These are phyloP conservation scores for Sphaerophoria rueppellii DNA, from an alignment of 2,888 invertebrate species.

Conservation along the genomic window DNA sequence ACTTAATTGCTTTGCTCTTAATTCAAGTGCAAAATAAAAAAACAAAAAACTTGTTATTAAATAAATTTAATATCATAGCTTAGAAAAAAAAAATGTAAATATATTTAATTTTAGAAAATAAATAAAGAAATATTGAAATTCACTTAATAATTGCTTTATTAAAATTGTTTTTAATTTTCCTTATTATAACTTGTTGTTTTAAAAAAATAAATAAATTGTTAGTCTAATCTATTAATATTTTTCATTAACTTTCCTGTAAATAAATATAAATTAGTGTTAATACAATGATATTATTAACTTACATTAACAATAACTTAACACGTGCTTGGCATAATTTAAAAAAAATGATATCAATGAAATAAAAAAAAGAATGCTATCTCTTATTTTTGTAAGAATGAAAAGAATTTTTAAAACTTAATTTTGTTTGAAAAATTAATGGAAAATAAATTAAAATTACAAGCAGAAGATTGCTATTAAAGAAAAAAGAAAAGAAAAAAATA, in stretches of 20 bases:
- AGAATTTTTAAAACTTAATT: constrained; percentile 47
- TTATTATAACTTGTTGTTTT: constrained; percentile 10
- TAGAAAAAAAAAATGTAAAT: constrained; percentile 58
- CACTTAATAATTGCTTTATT: constrained; percentile 1
- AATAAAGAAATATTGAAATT: neutral
- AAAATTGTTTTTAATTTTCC: constrained; percentile 18
- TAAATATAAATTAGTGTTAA: constrained; percentile 54
- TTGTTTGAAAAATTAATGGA: constrained; percentile 33
- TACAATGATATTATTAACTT: constrained; percentile 45
- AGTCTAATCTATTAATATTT: constrained; percentile 50
- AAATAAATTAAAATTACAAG: constrained; percentile 2
- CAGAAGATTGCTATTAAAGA: constrained; percentile 56
- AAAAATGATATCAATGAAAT: constrained; percentile 22
- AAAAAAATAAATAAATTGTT: neutral
- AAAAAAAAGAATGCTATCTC: constrained; percentile 21
- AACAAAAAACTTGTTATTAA: constrained; percentile 62
- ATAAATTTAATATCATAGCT: constrained; percentile 43
- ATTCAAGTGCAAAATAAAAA: neutral
- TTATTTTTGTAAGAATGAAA: constrained; percentile 56
- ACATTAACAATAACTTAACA: constrained; percentile 55
- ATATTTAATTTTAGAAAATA: constrained; percentile 35
- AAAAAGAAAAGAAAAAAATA: constrained; percentile 33
- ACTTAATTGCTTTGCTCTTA: constrained; percentile 59
- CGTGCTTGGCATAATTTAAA: constrained; percentile 62
- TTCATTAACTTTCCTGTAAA: constrained; percentile 61